Evolutionary conservation across 2,888 invertebrate genomes (phyloP), one percentile per base, ranked within the genome.

Genomic region (Cosmorhoe ocellata): DNA sequence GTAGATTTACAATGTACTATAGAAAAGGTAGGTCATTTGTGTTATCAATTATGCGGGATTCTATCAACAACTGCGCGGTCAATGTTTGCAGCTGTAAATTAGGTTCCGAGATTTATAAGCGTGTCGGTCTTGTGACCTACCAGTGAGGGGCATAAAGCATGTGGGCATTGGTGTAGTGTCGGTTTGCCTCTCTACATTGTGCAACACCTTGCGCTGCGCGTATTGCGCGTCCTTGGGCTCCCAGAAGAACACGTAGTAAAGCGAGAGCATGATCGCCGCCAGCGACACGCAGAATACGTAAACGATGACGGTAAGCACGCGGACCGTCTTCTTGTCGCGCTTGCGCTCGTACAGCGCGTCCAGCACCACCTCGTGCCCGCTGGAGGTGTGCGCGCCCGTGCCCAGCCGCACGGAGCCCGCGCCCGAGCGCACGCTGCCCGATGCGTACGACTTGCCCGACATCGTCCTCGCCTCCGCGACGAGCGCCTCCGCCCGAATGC

Each of bases 221-320:
- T 88, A 84, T 47, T 84, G 88, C 76, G 89, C 84, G 71, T 88
- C 90, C 83, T 88, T 93, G 12, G 97, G 97, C 83, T 97, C 95
- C 98, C 98, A 98, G 79, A 98, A 93, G 88, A 98, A 96, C 69
- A 97, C 95, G 91, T 98, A 98, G 91, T 98, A 98, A 42, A 97
- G 92, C 9, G 97, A 97, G 61, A 98, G 92, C 91, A 98, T 95
- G 71, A 98, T 97, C 42, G 98, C 98, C 12, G 97, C 98, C 73
- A 98, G 91, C 34, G 98, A 98, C 66, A 98, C 98, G 79, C 97
- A 96, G 82, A 98, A 94, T 63, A 98, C 95, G 89, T 98, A 98
- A 43, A 97, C 96, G 70, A 98, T 93, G 63, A 98, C 98, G 13
- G 98, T 98, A 72, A 98, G 92, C 67, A 98, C 95, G 61, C 98